Evolutionary conservation across 2,797 vertebrate genomes (phyloP).

Genomic region (Selene dorsalis): DNA sequence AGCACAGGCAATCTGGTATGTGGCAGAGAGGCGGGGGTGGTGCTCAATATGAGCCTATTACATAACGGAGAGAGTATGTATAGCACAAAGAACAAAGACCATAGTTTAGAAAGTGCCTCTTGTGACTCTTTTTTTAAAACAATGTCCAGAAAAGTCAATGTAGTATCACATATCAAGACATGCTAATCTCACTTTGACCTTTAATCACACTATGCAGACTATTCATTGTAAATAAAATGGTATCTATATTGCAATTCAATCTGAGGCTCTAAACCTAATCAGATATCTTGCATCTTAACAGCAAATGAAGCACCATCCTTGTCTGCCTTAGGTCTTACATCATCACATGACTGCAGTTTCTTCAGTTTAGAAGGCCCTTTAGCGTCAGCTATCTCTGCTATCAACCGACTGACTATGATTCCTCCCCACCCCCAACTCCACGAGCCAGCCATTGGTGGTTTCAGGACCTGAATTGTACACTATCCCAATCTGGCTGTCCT

Average conservation of each 20-base stretch:
- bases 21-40: conserved; percentile 32
- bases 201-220: not conserved
- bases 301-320: conserved; percentile 52
- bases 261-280: conserved; percentile 41
- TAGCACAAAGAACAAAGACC: conserved; percentile 19
- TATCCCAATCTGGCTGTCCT: too few relatives aligned
- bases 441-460: not conserved
- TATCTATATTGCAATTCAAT: conserved; percentile 24
- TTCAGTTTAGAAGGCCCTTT: conserved; percentile 3
- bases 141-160: not conserved
- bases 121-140: not conserved
- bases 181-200: not conserved
- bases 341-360: conserved; percentile 43
- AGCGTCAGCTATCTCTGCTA: conserved; percentile 7
- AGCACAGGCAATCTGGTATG: conserved; percentile 44
- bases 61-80: conserved; percentile 45
- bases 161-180: not conserved
- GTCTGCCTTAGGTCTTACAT: conserved; percentile 39
- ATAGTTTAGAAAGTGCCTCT: not conserved
- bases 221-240: conserved; percentile 3
- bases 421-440: not conserved
- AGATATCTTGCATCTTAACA: conserved; percentile 25
- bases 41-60: conserved; percentile 34
- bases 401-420: conserved; percentile 13
- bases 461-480: conserved; percentile 43